These are phyloP conservation scores for Antheraea pernyi DNA, from an alignment of 1,140 invertebrate species.

Conservation along the genomic window DNA sequence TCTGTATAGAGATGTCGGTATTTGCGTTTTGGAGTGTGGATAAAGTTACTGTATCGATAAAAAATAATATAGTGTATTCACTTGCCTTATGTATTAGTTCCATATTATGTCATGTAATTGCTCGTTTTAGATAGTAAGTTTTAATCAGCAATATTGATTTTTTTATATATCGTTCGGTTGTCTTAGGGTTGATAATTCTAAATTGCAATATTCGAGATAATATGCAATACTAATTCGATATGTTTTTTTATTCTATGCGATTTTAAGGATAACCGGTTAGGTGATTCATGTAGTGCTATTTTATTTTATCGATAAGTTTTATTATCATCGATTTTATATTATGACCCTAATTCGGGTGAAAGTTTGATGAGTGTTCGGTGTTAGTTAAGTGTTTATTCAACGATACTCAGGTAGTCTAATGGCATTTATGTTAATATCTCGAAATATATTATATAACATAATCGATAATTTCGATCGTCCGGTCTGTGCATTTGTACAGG, in stretches of 20 bases:
- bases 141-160: neutral
- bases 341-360: conserved; percentile 35
- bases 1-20: neutral
- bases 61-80: conserved; percentile 35
- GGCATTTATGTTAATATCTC: conserved; percentile 7
- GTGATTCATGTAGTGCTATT: conserved; percentile 33
- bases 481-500: neutral
- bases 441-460: neutral
- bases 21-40: conserved; percentile 22
- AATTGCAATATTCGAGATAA: neutral
- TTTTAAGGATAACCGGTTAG: conserved; percentile 17
- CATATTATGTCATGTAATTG: conserved; percentile 50
- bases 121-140: conserved; percentile 32
- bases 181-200: neutral
- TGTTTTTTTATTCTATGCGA: conserved; percentile 26
- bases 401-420: conserved; percentile 29
- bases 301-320: conserved; percentile 33
- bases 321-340: conserved; percentile 27
- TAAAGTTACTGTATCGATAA: conserved; percentile 33
- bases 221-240: neutral
- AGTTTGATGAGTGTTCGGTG: conserved; percentile 18
- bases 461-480: neutral
- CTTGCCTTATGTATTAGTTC: conserved; percentile 53
- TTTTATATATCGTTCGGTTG: neutral
- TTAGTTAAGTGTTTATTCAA: conserved; percentile 27